Base-by-base conservation (phyloP, 2,888 invertebrate genomes). In the Macropis europaea region DNA sequence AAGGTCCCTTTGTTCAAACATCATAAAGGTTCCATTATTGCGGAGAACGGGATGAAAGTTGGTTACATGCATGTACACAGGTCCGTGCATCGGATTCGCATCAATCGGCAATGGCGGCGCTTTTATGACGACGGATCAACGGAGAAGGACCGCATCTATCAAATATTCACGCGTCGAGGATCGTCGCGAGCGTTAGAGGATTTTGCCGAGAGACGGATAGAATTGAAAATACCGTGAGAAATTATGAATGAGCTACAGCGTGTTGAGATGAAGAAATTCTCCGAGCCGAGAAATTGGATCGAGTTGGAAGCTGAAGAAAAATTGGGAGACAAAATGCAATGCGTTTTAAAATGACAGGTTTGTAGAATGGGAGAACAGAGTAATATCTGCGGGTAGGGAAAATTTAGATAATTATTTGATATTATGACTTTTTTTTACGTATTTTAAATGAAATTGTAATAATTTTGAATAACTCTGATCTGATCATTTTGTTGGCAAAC, bases 1-100 rank as follows among this genome's bases (percentile, higher is more conserved):
- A 36, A 59, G 24, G 24, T 47, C 47, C n/a, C 56, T 56, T 47
- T 64, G 38, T 45, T 64, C 50, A n/a, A 52, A 57, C 52, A 47
- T 48, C 52, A 57, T 45, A 47, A 69, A 66, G n/a, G 69, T 66
- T 24, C 52, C 28, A 47, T 47, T 52, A 52, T 69, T 17, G 30
- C 6, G 6, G 15, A 17, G n/a, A n/a, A n/a, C 13, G 2, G 32
- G 32, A 40, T 26, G 32, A 34, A 47, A 40, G 22, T 54, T 40
- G 59, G 48, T 48, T 48, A 40, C 48, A 40, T 48, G 28, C 5
- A 3, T n/a, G 9, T 11, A 26, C n/a, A 17, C 53, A n/a, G 22
- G 43, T 6, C 7, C 26, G 28, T 17, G 19, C 17, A 38, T 28
- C 19, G 22, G 22, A n/a, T 62, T 42, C 36, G 32, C 43, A 28